Evolutionary conservation across 2,888 invertebrate species (phyloP).

Genomic region (Phaonia tiefii): DNA sequence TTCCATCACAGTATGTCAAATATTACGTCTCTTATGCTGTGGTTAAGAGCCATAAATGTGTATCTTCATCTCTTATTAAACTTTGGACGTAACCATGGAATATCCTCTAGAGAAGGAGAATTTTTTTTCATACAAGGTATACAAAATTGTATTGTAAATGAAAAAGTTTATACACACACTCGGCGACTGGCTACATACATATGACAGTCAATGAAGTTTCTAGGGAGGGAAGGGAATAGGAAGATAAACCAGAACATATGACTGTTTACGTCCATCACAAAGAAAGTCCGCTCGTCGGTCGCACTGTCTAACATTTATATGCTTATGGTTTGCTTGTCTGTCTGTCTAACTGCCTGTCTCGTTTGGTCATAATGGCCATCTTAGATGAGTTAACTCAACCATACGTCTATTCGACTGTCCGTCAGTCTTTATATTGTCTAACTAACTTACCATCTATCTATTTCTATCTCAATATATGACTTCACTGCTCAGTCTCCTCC

Average conservation of each 20-base stretch:
- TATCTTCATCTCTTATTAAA: conserved; percentile 9
- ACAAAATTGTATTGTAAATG: conserved; percentile 6
- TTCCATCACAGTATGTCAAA: no score
- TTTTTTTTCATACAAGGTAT: not conserved
- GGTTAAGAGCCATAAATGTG: conserved; percentile 4
- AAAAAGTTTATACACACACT: not conserved
- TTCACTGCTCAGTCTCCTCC: conserved; percentile 10
- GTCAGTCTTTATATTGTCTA: not conserved
- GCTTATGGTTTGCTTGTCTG: not conserved
- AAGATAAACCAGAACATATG: conserved; percentile 1
- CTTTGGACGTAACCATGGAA: not conserved
- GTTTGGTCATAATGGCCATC: no score
- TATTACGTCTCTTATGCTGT: not conserved
- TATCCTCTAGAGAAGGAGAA: no score
- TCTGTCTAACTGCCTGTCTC: not conserved
- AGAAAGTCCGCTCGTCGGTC: not conserved
- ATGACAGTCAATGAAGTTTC: conserved; percentile 13
- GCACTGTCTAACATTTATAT: not conserved
- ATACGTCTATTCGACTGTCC: not conserved
- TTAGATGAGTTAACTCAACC: no score
- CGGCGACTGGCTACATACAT: not conserved
- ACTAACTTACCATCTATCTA: not conserved
- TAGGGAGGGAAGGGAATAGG: no score
- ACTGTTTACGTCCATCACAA: not conserved
- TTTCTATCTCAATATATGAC: not conserved